Evolutionary conservation across 1,140 invertebrate genomes (phyloP).

Genomic region (Gerris buenoi): DNA sequence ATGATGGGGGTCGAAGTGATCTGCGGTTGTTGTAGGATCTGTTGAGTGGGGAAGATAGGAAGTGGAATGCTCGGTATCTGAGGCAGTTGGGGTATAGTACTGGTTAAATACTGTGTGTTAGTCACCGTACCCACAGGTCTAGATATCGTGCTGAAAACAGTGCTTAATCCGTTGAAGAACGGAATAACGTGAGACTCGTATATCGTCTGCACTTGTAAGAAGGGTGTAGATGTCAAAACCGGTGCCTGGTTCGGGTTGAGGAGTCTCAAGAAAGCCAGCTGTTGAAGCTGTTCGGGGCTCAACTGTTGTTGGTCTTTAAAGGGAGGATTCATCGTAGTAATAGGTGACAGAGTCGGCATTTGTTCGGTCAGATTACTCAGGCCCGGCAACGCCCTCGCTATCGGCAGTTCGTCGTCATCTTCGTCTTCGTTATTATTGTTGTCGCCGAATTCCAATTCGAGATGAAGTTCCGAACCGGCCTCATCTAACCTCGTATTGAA

Average conservation of each 20-base stretch:
- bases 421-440: conserved; percentile 49
- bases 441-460: conserved; percentile 69
- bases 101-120: conserved; percentile 56
- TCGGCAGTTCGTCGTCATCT: conserved; percentile 39
- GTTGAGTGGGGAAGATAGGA: conserved; percentile 31
- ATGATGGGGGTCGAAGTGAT: conserved; percentile 66
- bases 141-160: conserved; percentile 57
- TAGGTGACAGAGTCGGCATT: conserved; percentile 16
- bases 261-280: conserved; percentile 50
- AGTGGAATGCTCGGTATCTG: conserved; percentile 32
- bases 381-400: conserved; percentile 37
- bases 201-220: conserved; percentile 56
- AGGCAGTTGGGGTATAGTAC: conserved; percentile 38
- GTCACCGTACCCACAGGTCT: conserved; percentile 57
- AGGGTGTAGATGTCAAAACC: conserved; percentile 55
- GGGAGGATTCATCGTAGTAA: conserved; percentile 24
- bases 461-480: conserved; percentile 69
- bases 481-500: conserved; percentile 73
- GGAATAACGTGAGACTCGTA: conserved; percentile 69
- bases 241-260: conserved; percentile 50
- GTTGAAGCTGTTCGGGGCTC: conserved; percentile 55
- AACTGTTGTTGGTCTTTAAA: conserved; percentile 31
- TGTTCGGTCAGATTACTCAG: neutral
- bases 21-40: conserved; percentile 35
- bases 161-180: conserved; percentile 52